Evolutionary conservation across 2,888 invertebrate genomes (phyloP).

Genomic region (Caenorhabditis sp.): DNA sequence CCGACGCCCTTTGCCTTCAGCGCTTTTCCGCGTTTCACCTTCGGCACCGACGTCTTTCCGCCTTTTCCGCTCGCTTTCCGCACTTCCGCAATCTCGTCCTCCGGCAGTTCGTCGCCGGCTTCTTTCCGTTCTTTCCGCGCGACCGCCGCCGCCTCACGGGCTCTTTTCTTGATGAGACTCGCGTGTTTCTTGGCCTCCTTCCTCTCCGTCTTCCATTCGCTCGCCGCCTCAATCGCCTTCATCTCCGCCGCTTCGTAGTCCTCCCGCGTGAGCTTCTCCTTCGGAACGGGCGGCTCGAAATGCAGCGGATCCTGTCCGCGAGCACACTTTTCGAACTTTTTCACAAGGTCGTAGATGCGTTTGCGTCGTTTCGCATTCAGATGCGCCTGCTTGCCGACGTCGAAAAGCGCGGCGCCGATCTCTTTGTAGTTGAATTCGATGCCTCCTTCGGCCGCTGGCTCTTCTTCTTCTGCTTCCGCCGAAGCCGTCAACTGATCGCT

Average conservation of each 20-base stretch:
- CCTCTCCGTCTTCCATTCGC: slow-evolving; percentile 25
- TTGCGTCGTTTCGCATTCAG: slow-evolving; percentile 56
- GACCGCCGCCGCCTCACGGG: slow-evolving; percentile 21
- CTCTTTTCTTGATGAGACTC: slow-evolving; percentile 34
- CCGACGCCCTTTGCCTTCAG: slow-evolving; percentile 35
- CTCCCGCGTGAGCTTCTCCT: slow-evolving; percentile 27
- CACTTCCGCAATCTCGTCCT: slow-evolving; percentile 40
- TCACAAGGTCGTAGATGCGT: slow-evolving; percentile 61
- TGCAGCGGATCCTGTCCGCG: slow-evolving; percentile 64
- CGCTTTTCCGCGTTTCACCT: slow-evolving; percentile 36
- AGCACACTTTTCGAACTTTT: slow-evolving; percentile 68
- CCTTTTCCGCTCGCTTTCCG: slow-evolving; percentile 22
- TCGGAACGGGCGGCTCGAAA: slow-evolving; percentile 43
- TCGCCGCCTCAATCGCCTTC: slow-evolving; percentile 24
- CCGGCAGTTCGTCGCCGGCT: slow-evolving; percentile 15
- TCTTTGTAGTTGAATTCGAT: slow-evolving; percentile 72
- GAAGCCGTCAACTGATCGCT: slow-evolving; percentile 62
- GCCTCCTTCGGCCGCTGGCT: slow-evolving; percentile 48
- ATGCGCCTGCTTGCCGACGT: slow-evolving; percentile 61
- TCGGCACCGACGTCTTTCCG: slow-evolving; percentile 28
- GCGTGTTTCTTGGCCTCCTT: slow-evolving; percentile 31
- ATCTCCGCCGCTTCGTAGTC: slow-evolving; percentile 53
- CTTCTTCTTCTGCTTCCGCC: slow-evolving; percentile 60
- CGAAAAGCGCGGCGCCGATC: slow-evolving; percentile 67
- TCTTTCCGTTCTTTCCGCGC: background rate